phyloP scores from a whole-genome alignment of 2,888 invertebrate species.

The Erebia palarica region DNA sequence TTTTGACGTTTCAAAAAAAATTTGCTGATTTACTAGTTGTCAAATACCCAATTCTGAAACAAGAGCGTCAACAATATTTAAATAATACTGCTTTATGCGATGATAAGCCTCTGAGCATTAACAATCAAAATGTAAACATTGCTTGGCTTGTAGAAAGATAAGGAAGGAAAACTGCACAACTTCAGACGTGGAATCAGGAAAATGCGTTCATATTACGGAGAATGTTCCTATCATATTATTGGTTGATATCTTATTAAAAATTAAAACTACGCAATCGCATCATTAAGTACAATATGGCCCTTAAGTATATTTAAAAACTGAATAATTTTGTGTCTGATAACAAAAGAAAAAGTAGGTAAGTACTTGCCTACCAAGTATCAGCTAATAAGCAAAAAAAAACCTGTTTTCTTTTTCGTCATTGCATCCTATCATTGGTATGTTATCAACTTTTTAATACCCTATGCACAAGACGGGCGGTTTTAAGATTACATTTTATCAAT shows the following conservation, averaged over 20 bases:
- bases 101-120: constrained; percentile 28
- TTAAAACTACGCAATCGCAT: not conserved
- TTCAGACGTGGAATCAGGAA: not conserved
- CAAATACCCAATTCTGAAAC: too few relatives aligned
- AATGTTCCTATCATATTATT: too few relatives aligned
- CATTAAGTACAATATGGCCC: not conserved
- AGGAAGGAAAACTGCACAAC: constrained; percentile 10
- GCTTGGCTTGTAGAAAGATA: not conserved
- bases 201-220: too few relatives aligned
- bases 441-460: constrained; percentile 9
- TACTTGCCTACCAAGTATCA: not conserved
- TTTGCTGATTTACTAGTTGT: too few relatives aligned
- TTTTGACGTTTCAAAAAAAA: too few relatives aligned
- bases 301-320: too few relatives aligned
- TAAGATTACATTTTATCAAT: constrained; percentile 15
- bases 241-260: too few relatives aligned
- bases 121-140: constrained; percentile 17
- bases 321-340: too few relatives aligned
- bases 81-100: too few relatives aligned
- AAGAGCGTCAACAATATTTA: too few relatives aligned
- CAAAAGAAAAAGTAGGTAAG: not conserved
- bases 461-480: constrained; percentile 5
- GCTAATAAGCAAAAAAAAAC: not conserved
- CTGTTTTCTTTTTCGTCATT: not conserved
- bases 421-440: constrained; percentile 3